phyloP scores from a whole-genome alignment of 2,113 vertebrate genomes.

The Chaetorhynchus papuensis region DNA sequence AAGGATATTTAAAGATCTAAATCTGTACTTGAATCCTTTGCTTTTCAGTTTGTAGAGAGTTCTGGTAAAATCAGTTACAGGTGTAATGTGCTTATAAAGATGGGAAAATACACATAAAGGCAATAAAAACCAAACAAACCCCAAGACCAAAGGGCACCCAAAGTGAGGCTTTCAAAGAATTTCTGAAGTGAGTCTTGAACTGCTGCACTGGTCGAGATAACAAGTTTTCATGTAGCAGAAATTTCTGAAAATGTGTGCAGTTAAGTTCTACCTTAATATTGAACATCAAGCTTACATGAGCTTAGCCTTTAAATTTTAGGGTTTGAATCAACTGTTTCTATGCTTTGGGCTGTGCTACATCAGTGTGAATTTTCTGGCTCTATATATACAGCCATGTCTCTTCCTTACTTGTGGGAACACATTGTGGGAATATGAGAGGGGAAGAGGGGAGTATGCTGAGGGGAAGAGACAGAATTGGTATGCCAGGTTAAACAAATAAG shows the following conservation, averaged over 20 bases:
- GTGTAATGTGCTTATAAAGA: not conserved
- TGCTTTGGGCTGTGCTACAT: not conserved
- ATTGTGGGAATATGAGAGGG: not conserved
- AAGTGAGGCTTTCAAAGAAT: not conserved
- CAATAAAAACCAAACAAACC: not conserved
- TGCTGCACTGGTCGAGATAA: not conserved
- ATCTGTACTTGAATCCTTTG: not conserved
- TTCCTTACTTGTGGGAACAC: not conserved
- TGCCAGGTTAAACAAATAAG: not conserved
- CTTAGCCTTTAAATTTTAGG: not conserved
- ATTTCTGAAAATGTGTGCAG: not conserved
- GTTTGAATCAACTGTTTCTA: not conserved
- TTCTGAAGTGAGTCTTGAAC: not conserved
- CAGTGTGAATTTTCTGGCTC: not conserved
- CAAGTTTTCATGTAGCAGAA: not conserved
- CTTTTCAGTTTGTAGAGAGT: not conserved
- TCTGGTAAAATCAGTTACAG: constrained; percentile 33
- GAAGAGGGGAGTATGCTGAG: not conserved
- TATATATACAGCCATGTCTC: not conserved
- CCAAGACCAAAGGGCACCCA: not conserved
- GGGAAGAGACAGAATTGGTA: not conserved
- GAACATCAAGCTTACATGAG: not conserved
- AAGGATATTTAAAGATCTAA: not conserved
- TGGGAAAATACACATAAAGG: not conserved
- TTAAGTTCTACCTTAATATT: not conserved